phyloP scores from a whole-genome alignment of 2,797 vertebrate genomes.

The Sebastes baramenuke region DNA sequence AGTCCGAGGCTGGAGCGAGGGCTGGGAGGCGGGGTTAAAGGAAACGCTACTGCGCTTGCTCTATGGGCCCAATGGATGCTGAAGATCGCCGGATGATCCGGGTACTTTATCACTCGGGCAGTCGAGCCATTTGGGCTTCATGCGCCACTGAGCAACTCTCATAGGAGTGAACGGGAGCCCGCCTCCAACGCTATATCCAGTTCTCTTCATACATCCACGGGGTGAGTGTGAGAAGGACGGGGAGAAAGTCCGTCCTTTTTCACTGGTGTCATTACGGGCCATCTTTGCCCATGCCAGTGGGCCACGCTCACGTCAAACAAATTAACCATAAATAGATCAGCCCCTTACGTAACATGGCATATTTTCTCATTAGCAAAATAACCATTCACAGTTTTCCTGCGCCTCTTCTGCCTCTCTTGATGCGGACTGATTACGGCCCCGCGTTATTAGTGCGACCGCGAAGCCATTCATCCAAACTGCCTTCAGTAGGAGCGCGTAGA shows the following conservation, averaged over 20 bases:
- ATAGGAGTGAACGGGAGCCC: no score
- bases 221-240: not conserved
- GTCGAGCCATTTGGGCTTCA: no score
- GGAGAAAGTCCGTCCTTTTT: not conserved
- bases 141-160: no score
- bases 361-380: slow-evolving; percentile 73
- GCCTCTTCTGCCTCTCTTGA: slow-evolving; percentile 41
- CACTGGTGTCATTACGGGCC: slow-evolving; percentile 35
- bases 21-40: no score
- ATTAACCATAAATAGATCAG: slow-evolving; percentile 69
- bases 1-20: no score
- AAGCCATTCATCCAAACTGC: slow-evolving; percentile 58
- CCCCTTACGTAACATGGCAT: slow-evolving; percentile 68
- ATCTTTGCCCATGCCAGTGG: slow-evolving; percentile 37
- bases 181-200: no score
- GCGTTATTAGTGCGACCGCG: slow-evolving; percentile 54
- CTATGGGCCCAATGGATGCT: no score
- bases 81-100: no score
- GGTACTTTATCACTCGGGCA: no score
- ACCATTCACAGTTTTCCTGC: slow-evolving; percentile 48
- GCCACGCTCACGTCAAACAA: slow-evolving; percentile 66
- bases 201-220: no score
- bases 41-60: no score
- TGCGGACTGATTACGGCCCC: slow-evolving; percentile 55
- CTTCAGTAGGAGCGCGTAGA: slow-evolving; percentile 48